Evolutionary conservation across 2,113 vertebrate genomes (phyloP).

Genomic region (Tragelaphus imberbis): DNA sequence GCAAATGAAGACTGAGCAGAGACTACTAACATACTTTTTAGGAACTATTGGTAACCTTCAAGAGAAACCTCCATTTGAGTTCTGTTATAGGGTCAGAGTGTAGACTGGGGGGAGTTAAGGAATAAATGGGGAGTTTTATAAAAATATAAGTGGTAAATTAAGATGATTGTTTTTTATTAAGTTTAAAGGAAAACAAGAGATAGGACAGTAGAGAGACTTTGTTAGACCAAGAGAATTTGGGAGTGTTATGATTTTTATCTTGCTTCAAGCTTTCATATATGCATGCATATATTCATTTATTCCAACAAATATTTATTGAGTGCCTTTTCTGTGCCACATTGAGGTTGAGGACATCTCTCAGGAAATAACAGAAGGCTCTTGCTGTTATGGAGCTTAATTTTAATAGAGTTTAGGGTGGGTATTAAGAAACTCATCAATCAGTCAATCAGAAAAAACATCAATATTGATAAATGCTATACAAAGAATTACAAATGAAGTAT

Average conservation of each 20-base stretch:
- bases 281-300: background rate
- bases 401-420: background rate
- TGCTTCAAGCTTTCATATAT: background rate
- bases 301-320: background rate
- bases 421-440: background rate
- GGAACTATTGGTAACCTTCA: background rate
- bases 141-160: background rate
- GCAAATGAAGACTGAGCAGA: background rate
- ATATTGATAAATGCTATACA: background rate
- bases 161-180: background rate
- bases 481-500: background rate
- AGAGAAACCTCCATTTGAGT: background rate
- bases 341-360: background rate
- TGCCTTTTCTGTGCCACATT: background rate
- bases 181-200: background rate
- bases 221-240: background rate
- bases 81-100: background rate
- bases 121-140: background rate
- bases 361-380: background rate
- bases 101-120: background rate
- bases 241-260: constrained; percentile 15
- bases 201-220: background rate
- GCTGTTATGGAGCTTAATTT: background rate
- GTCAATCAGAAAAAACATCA: background rate
- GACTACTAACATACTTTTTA: background rate